Percentiles rank a stretch among this genome's conserved stretches.
phyloP scores from a whole-genome alignment of 2,113 vertebrate species.

The Apodemus speciosus region DNA sequence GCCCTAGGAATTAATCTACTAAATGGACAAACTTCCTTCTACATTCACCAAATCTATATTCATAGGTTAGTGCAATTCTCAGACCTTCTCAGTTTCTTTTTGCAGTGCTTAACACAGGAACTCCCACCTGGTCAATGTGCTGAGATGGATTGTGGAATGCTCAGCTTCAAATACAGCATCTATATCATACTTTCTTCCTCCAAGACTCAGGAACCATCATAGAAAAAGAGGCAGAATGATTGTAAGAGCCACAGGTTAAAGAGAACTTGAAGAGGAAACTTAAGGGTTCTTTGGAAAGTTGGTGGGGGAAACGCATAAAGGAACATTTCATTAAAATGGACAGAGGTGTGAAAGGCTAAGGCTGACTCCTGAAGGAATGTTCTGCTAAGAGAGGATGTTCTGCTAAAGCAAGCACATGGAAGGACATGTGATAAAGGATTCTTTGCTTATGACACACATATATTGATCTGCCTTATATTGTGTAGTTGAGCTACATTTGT shows the following conservation, averaged over 20 bases:
- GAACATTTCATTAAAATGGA: too few relatives aligned
- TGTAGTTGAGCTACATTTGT: too few relatives aligned
- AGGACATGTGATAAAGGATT: too few relatives aligned
- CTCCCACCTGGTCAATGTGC: not conserved
- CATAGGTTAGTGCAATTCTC: not conserved
- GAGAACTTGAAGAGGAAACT: too few relatives aligned
- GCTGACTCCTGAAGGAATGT: too few relatives aligned
- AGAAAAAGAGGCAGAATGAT: not conserved
- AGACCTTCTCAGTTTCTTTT: not conserved
- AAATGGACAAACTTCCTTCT: not conserved
- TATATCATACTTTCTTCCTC: not conserved
- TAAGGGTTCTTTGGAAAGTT: too few relatives aligned
- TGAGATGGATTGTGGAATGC: not conserved
- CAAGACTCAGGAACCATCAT: not conserved
- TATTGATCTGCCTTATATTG: too few relatives aligned
- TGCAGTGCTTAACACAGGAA: not conserved
- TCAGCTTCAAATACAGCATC: not conserved
- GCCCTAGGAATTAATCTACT: not conserved
- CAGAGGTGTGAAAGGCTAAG: too few relatives aligned
- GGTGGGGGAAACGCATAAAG: too few relatives aligned
- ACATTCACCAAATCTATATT: not conserved
- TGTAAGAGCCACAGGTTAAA: not conserved
- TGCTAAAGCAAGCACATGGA: too few relatives aligned
- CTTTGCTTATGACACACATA: too few relatives aligned
- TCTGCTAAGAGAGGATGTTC: too few relatives aligned